Evolutionary conservation across 2,113 vertebrate species (phyloP), one percentile per base, ranked within the genome.

Genomic region (Phyllostomus hastatus): DNA sequence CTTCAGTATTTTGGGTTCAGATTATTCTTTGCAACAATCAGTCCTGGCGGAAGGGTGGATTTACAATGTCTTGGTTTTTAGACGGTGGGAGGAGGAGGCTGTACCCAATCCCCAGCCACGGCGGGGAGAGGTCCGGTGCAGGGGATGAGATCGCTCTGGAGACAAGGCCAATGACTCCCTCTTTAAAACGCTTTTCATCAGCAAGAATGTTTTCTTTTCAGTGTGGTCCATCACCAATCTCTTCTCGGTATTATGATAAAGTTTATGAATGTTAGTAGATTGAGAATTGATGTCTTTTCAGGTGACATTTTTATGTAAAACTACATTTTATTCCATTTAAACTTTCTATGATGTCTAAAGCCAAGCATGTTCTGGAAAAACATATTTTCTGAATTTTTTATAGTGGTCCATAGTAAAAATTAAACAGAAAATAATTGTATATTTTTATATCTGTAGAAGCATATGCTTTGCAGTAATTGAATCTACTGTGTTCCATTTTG

Each of bases 11-110:
- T 79, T 64, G 69, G 46, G 81, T 88, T 98, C 97, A 97, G 97
- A 97, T 98, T 98, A 95, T 97, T 97, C 92, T 90, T 97, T 97
- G 94, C 88, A 94, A 64, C 91, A 90, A 95, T 96, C 90, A 89
- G 67, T 70, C 75, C 57, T 82, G 94, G 90, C 73, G 46, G 83
- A 90, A 97, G 91, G 90, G 76, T 97, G 93, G 88, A 82, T 97
- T 97, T 96, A 81, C 88, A 88, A 46, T 81, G 94, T 72, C 94
- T 87, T 43, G 38, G 52, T 54, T 88, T 96, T 95, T 88, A 84
- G 61, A 87, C 72, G 48, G 28, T 90, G n/a, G 67, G 38, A 91
- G 75, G 57, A 19, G 35, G 26, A 87, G 75, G n/a, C 79, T 95
- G 83, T 75, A 95, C 93, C 69, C 52, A 92, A 88, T 97, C 93